Evolutionary conservation across 2,797 vertebrate species (phyloP).

Genomic region (Hydrocynus forskahlii): DNA sequence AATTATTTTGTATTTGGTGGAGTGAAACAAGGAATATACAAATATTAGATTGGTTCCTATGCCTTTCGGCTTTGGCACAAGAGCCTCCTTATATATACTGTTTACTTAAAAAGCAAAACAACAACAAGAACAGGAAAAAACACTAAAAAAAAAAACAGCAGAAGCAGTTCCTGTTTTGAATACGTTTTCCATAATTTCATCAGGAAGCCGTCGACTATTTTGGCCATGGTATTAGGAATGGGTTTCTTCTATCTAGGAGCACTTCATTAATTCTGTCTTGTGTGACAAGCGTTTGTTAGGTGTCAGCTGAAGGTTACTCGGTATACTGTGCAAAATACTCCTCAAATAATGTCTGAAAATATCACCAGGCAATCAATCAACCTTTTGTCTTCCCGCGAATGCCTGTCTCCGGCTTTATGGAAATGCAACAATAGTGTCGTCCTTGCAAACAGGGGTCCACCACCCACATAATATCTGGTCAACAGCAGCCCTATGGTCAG

Average conservation of each 20-base stretch:
- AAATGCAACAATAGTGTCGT: slow-evolving; percentile 71
- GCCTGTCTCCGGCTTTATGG: slow-evolving; percentile 74
- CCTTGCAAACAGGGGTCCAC: slow-evolving; percentile 57
- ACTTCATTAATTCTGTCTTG: slow-evolving; percentile 72
- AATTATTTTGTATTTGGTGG: too few species aligned
- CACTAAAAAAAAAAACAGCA: background rate
- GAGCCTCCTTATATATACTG: background rate
- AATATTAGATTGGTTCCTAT: too few species aligned
- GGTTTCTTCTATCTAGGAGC: slow-evolving; percentile 55
- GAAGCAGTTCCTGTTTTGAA: slow-evolving; percentile 24
- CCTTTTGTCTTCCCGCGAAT: slow-evolving; percentile 76
- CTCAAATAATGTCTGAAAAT: slow-evolving; percentile 67
- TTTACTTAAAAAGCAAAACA: background rate
- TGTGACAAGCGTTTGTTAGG: slow-evolving; percentile 73
- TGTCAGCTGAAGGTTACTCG: slow-evolving; percentile 71
- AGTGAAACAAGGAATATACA: too few species aligned
- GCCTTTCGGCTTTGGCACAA: background rate
- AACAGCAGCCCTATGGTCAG: slow-evolving; percentile 4
- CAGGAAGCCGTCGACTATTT: background rate
- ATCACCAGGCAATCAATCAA: slow-evolving; percentile 82
- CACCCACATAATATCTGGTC: slow-evolving; percentile 14
- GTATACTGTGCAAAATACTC: slow-evolving; percentile 65
- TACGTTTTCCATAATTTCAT: slow-evolving; percentile 36
- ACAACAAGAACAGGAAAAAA: background rate
- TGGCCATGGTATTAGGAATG: slow-evolving; percentile 44